phyloP scores from a whole-genome alignment of 2,797 vertebrate species.

The Oreochromis grahami region DNA sequence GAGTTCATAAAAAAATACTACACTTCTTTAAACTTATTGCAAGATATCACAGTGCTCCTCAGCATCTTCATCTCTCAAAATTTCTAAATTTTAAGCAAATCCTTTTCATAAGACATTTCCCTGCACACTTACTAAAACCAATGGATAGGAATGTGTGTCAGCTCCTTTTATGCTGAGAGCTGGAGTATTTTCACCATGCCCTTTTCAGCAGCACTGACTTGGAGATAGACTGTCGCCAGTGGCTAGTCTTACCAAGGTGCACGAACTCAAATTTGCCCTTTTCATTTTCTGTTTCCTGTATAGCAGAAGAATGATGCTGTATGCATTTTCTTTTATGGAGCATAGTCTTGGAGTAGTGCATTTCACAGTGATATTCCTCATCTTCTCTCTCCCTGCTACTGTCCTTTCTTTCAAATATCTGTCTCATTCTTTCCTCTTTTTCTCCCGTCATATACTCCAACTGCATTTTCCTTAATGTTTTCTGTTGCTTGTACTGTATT shows the following conservation, averaged over 20 bases:
- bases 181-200: slow-evolving; percentile 69
- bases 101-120: slow-evolving; percentile 25
- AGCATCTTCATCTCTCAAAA: background rate
- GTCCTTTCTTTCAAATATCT: background rate
- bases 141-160: slow-evolving; percentile 63
- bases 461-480: background rate
- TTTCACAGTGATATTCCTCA: slow-evolving; percentile 14
- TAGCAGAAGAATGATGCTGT: slow-evolving; percentile 51
- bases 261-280: slow-evolving; percentile 71
- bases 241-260: slow-evolving; percentile 71
- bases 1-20: background rate
- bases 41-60: background rate
- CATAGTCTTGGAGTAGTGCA: slow-evolving; percentile 21
- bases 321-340: slow-evolving; percentile 61
- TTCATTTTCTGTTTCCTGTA: slow-evolving; percentile 68
- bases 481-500: background rate
- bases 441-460: background rate
- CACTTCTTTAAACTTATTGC: background rate
- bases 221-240: slow-evolving; percentile 70
- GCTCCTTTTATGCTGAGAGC: slow-evolving; percentile 73
- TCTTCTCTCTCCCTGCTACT: background rate
- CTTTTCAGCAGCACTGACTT: slow-evolving; percentile 68
- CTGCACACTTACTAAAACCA: slow-evolving; percentile 42
- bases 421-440: background rate
- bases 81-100: slow-evolving; percentile 32